Evolutionary conservation across 2,113 vertebrate genomes (phyloP), one percentile per base, ranked within the genome.

Genomic region (Amphilophus citrinellus): DNA sequence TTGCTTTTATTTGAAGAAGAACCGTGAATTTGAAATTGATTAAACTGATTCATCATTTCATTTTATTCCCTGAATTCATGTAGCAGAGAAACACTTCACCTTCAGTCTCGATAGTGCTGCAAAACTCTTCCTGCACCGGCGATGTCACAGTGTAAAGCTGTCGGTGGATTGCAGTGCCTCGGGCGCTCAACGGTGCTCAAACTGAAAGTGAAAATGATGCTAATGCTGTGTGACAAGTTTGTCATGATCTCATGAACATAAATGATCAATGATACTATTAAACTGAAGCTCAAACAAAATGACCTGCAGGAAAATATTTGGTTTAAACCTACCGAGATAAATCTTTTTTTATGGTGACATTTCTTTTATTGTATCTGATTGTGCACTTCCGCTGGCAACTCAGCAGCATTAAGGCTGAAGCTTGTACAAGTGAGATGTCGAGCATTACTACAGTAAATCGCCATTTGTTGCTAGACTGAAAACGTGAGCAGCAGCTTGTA

Each of bases 191-290:
- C 7, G 10, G 58, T 2, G n/a, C 39, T 32, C 15, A 60, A 60
- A 76, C 1, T 18, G 3, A 79, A 44, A 22, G 61, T 35, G 80
- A 27, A 71, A 77, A 42, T 71, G 14, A 63, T 56, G 60, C 14
- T 30, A 35, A 84, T 81, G 24, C 77, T 42, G 62, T 73, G 73
- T 57, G 79, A 68, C 84, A 32, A 47, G n/a, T 88, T 82, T 65
- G 27, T 82, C 77, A 73, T 73, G 75, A 88, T 75, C 47, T 78
- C 47, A 32, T 61, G 59, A 68, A 42, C 44, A n/a, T 47, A 30
- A 83, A 80, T 84, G 44, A 65, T 20, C 61, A 60, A 32, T 32
- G 60, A 82, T 22, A 60, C 56, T 32, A 32, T 32, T 73, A 32
- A 10, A 56, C 3, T 32, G 68, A 73, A 1, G 3, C 68, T 53